Percentiles rank a stretch among this genome's conserved stretches.
Evolutionary conservation across 2,113 vertebrate genomes (phyloP).

Genomic region (Neodontobutis hainanensis): DNA sequence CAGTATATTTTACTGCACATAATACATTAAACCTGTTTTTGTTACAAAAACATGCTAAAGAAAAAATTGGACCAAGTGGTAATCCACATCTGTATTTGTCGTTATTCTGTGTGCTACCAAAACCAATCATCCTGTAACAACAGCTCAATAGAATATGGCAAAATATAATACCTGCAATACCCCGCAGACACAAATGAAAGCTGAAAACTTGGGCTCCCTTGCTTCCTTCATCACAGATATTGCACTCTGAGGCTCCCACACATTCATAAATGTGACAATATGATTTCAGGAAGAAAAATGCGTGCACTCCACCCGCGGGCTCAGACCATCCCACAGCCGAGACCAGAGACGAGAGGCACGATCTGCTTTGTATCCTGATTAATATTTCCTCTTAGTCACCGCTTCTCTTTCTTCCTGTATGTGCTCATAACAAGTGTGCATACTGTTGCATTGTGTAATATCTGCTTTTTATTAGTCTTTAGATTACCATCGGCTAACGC

Average conservation of each 20-base stretch:
- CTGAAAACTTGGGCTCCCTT: constrained; percentile 10
- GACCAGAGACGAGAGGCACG: constrained; percentile 13
- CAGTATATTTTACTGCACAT: too few species aligned
- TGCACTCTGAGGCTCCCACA: constrained; percentile 55
- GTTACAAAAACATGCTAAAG: neutral
- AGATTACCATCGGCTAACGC: constrained; percentile 37
- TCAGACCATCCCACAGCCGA: constrained; percentile 28
- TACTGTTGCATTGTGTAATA: constrained; percentile 34
- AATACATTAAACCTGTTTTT: too few species aligned
- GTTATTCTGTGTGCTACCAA: constrained; percentile 10
- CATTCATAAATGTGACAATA: constrained; percentile 60
- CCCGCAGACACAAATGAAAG: constrained; percentile 29
- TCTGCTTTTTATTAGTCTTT: constrained; percentile 68
- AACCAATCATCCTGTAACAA: neutral
- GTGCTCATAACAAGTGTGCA: constrained; percentile 27
- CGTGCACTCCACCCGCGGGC: constrained; percentile 18
- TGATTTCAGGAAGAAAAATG: constrained; percentile 49
- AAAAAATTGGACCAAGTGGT: constrained; percentile 35
- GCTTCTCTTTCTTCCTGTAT: constrained; percentile 14
- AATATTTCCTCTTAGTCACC: constrained; percentile 55
- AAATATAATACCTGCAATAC: constrained; percentile 25
- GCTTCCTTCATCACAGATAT: constrained; percentile 43
- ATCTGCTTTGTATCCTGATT: constrained; percentile 53
- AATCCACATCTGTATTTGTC: constrained; percentile 16
- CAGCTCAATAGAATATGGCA: constrained; percentile 15